Evolutionary conservation across 2,113 vertebrate species (phyloP), one percentile per base, ranked within the genome.

Genomic region (Chloropsis cyanopogon): DNA sequence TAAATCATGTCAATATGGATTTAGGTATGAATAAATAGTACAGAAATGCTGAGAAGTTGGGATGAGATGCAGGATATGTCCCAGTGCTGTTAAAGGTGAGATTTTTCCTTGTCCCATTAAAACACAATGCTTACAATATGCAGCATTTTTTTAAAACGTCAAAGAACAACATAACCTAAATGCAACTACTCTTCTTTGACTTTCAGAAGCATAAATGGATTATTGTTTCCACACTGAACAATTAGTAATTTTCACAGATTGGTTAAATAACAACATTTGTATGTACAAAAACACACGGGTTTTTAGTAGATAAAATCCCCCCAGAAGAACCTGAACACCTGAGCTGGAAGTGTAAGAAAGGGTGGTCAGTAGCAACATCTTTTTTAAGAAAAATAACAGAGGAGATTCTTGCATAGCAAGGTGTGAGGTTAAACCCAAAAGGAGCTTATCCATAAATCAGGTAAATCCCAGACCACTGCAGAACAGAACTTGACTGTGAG

Each of bases 61-160:
- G 95, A 96, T 57, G 96, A 97, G 97, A 97, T 97, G 98, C 93
- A 98, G 97, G 98, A 95, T 95, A 88, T 84, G 93, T 96, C 95
- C 94, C 86, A 96, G 95, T 59, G 96, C 97, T 63, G 76, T 42
- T 63, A 81, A 95, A 97, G 87, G 85, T 86, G 92, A 94, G 65
- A 96, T 96, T 96, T 90, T 92, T 87, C 87, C 77, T 93, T 95
- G 88, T 95, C 82, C 76, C 96, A 97, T 96, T 97, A 92, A 92
- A 93, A 97, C 95, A 97, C 95, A 97, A 98, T 98, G 98, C 98
- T 97, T 98, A 99, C 98, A 98, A 98, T 98, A 98, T 98, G 98
- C 98, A 98, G 98, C 98, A 98, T 98, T 96, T 75, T 85, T 92
- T 42, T 50, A 72, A 96, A 96, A 96, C 1, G 52, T 97, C 97